Percentiles rank a stretch among this genome's conserved stretches.
These are phyloP conservation scores for Troides aeacus DNA, from an alignment of 2,888 invertebrate genomes.

Conservation along the genomic window DNA sequence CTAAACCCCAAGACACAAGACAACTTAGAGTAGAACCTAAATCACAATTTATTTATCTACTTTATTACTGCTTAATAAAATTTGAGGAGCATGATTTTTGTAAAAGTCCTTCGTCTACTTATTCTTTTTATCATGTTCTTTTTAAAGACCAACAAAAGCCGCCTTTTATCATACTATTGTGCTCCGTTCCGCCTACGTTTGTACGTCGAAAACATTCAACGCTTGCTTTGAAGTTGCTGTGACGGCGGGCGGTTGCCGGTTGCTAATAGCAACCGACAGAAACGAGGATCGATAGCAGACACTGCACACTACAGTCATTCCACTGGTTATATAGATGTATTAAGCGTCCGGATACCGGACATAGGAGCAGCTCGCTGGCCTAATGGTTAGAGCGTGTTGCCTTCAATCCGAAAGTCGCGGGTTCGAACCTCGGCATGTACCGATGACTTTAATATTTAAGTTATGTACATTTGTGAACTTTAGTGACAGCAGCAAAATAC, in stretches of 20 bases:
- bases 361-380: too few species aligned
- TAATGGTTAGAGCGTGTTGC: too few species aligned
- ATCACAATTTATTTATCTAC: neutral
- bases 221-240: neutral
- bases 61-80: neutral
- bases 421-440: too few species aligned
- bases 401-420: too few species aligned
- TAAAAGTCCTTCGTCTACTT: neutral
- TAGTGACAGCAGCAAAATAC: too few species aligned
- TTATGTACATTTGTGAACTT: too few species aligned
- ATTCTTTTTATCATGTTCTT: neutral
- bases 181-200: neutral
- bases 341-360: neutral
- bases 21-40: too few species aligned
- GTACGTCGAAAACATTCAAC: neutral
- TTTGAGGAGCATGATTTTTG: neutral
- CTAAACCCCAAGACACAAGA: too few species aligned
- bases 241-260: constrained; percentile 5
- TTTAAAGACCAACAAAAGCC: neutral
- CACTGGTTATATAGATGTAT: neutral
- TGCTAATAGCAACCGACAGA: constrained; percentile 7
- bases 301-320: neutral
- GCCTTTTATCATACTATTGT: neutral
- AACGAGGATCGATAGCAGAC: constrained; percentile 12
- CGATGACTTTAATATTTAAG: too few species aligned